These are phyloP conservation scores for Leuciscus waleckii DNA, from an alignment of 2,797 vertebrate genomes.

Conservation along the genomic window DNA sequence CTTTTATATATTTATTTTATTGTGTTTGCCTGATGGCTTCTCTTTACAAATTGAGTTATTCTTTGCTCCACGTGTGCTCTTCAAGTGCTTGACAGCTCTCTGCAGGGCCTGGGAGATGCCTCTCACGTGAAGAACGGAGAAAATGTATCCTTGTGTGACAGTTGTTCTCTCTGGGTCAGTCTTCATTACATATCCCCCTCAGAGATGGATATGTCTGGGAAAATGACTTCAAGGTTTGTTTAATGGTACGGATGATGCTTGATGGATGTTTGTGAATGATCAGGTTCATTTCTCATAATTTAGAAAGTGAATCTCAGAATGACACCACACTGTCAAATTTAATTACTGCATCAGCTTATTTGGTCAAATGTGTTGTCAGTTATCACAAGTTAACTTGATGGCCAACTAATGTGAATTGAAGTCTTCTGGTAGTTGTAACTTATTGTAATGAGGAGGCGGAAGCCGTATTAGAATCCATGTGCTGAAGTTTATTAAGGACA, in stretches of 20 bases:
- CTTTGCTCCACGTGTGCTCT: slow-evolving; percentile 58
- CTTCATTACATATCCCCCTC: slow-evolving; percentile 22
- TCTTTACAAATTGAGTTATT: slow-evolving; percentile 69
- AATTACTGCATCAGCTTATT: slow-evolving; percentile 6
- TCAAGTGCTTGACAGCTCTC: slow-evolving; percentile 64
- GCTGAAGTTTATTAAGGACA: too few relatives aligned
- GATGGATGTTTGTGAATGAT: slow-evolving; percentile 23
- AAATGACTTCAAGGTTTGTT: slow-evolving; percentile 15
- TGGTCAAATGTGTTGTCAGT: slow-evolving; percentile 12
- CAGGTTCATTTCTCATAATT: slow-evolving; percentile 22
- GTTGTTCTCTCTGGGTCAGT: slow-evolving; percentile 36
- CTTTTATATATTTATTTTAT: slow-evolving; percentile 63
- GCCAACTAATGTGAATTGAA: neutral
- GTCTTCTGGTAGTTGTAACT: neutral
- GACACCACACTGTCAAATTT: neutral
- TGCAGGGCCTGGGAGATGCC: slow-evolving; percentile 56
- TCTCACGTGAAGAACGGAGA: slow-evolving; percentile 52
- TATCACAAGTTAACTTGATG: neutral
- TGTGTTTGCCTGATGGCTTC: slow-evolving; percentile 56
- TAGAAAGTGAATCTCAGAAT: neutral
- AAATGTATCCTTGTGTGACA: slow-evolving; percentile 56
- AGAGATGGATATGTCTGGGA: slow-evolving; percentile 8
- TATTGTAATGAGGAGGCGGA: too few relatives aligned
- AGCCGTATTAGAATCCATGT: too few relatives aligned
- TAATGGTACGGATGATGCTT: slow-evolving; percentile 15